Evolutionary conservation across 2,113 vertebrate genomes (phyloP), one percentile per base, ranked within the genome.

Genomic region (Hyaena hyaena): DNA sequence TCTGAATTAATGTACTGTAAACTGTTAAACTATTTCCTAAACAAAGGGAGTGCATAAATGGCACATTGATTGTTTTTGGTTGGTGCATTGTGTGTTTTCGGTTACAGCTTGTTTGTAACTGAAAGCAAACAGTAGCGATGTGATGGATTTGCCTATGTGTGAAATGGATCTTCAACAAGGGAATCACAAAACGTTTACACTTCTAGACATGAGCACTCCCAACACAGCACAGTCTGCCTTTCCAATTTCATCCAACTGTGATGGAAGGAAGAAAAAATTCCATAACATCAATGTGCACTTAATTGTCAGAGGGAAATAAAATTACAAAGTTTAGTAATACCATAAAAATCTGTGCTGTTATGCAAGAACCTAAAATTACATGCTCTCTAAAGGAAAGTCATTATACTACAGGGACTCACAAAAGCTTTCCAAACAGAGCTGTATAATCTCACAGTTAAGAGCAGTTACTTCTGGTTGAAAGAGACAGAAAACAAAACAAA

Each of bases 221-320:
- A 97, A 55, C 93, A 80, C 96, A 98, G 94, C 53, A 93, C 95
- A 98, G 97, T 63, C 97, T 69, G 97, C 93, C 93, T 97, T 98
- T 99, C 97, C 69, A 96, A 97, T 98, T 98, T 97, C 96, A 98
- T 98, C 98, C 97, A 98, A 94, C 96, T 98, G 98, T 97, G 97
- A 98, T 98, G 82, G 96, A 97, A 95, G 63, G 90, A 95, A 90
- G 90, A 90, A 94, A 98, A 98, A 98, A 98, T 95, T 98, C 98
- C 95, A 71, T 98, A 98, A 98, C 98, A 98, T 97, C 98, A 90
- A 88, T 98, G 89, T 98, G 96, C 97, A 97, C 97, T 98, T 98
- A 99, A 99, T 99, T 99, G 98, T 99, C 98, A 98, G 82, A 98
- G 97, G 90, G 97, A 98, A 98, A 98, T 98, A 99, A 99, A 99